Evolutionary conservation across 2,888 invertebrate species (phyloP), one percentile per base, ranked within the genome.

Genomic region (Mystacides longicornis): DNA sequence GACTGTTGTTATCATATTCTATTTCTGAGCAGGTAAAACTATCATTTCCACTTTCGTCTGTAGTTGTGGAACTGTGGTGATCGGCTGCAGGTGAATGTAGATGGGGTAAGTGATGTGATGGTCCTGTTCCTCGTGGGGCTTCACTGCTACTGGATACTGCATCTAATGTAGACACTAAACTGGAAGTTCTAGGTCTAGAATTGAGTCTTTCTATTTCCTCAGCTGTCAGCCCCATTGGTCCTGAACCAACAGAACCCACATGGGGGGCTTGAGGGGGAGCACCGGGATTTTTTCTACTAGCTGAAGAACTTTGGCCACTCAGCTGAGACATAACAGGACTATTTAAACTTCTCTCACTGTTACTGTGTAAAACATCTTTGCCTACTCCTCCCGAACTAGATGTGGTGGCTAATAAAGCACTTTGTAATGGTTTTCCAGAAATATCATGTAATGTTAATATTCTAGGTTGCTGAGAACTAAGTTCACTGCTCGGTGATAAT

Each of bases 1-100:
- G 75, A 65, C 89, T 89, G 66, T 90, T 89, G 68, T 93, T 93
- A 67, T 95, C 95, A 69, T 94, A 95, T 71, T 97, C 97, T 68
- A 95, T 95, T 76, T 96, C 96, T 0, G 96, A 96, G 74, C 96
- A 97, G 11, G 96, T 97, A 75, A 97, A 97, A 64, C 95, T 95
- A 69, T 97, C 96, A 72, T 96, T 94, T 62, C 87, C 87, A 71
- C 95, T 95, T 69, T 95, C 95, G 65, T 94, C 91, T 9, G 94
- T 90, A 7, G 89, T 89, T 0, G 87, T 87, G 9, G 89, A 89
- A 65, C 89, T 85, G 65, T 87, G 81, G 64, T 88, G 84, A 64
- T 85, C 85, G 19, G 85, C 81, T 37, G 85, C 85, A 16, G 86
- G 86, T 22, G 86, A 86, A 67, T 86, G 85, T 63, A 87, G 79